A percentile compares a stretch with the other conserved stretches of the same genome.
These are phyloP conservation scores for Bradypodion pumilum DNA, from an alignment of 2,797 vertebrate genomes.

Conservation along the genomic window DNA sequence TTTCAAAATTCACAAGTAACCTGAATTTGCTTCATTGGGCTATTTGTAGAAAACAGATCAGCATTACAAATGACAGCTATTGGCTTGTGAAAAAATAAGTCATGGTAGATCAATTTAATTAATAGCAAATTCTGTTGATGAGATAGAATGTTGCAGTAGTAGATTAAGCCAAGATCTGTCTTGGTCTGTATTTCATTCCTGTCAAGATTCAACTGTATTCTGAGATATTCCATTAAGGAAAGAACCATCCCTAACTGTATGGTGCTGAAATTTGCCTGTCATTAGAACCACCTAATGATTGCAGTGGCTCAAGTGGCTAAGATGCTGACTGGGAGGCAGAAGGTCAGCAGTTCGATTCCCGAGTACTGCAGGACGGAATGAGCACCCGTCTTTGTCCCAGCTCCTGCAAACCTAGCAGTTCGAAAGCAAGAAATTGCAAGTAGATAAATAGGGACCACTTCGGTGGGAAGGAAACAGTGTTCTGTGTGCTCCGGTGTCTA, in stretches of 20 bases:
- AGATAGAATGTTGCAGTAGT: background rate
- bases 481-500: no score
- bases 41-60: background rate
- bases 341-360: no score
- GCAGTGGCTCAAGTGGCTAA: no score
- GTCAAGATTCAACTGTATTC: background rate
- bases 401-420: no score
- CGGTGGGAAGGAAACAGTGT: no score
- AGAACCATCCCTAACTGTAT: background rate
- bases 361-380: no score
- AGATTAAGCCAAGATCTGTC: background rate
- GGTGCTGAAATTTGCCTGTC: background rate
- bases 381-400: no score
- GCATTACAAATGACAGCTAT: background rate
- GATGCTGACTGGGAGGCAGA: no score
- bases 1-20: background rate
- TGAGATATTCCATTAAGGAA: background rate
- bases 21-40: background rate
- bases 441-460: no score
- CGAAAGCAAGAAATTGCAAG: no score
- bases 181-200: background rate
- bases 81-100: background rate
- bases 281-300: background rate
- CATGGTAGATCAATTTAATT: fast-evolving
- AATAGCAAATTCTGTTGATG: background rate